Evolutionary conservation across 2,888 invertebrate species (phyloP).

Genomic region (Macaria liturata): DNA sequence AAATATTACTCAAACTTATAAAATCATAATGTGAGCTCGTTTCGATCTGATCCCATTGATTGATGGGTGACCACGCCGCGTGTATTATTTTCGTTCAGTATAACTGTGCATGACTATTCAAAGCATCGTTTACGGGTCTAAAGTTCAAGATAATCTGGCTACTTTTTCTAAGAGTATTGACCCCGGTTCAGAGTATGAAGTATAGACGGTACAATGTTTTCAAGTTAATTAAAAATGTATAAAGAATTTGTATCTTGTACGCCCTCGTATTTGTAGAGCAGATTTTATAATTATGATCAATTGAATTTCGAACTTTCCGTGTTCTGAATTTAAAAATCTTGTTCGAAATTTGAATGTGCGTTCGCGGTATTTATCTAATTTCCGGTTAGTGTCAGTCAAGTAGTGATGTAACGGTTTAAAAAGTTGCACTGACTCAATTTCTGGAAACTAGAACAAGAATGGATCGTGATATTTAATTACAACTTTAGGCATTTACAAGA

Average conservation of each 20-base stretch:
- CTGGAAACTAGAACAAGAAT: constrained; percentile 25
- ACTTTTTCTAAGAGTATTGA: constrained; percentile 64
- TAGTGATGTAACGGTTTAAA: constrained; percentile 44
- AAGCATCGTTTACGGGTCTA: constrained; percentile 29
- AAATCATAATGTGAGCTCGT: constrained; percentile 77
- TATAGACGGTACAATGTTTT: constrained; percentile 63
- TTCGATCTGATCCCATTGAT: constrained; percentile 82
- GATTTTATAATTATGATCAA: constrained; percentile 56
- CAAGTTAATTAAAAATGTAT: constrained; percentile 78
- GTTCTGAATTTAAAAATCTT: constrained; percentile 35
- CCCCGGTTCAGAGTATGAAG: constrained; percentile 60
- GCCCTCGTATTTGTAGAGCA: constrained; percentile 64
- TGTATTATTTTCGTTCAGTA: constrained; percentile 44
- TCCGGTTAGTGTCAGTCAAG: constrained; percentile 61
- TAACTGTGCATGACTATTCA: constrained; percentile 32
- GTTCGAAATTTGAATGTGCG: constrained; percentile 35
- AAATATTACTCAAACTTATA: constrained; percentile 78
- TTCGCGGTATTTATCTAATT: constrained; percentile 59
- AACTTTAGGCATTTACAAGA: no score
- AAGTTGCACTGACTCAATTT: constrained; percentile 47
- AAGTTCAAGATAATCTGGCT: constrained; percentile 56
- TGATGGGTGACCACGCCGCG: constrained; percentile 80
- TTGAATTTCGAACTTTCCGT: constrained; percentile 42
- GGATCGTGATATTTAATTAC: not conserved
- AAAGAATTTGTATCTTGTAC: constrained; percentile 71